Base-by-base conservation (phyloP, 2,113 vertebrate genomes). In the Pachypanchax playfairii region DNA sequence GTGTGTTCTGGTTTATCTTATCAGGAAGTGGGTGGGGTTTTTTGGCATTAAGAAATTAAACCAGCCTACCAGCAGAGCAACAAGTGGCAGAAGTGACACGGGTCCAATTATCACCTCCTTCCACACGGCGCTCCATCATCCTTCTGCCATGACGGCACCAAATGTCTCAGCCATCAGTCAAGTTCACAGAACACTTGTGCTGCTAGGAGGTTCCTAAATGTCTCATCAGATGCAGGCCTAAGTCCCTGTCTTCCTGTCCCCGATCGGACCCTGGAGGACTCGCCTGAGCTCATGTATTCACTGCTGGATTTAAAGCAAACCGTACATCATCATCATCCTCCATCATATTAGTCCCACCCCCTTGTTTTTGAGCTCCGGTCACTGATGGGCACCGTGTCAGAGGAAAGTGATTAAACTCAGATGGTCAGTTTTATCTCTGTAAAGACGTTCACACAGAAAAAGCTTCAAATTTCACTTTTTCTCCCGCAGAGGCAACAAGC, bases 111-210 rank as follows among this genome's bases (percentile, higher is more conserved):
- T 73, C 86, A 51, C 84, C 61, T 75, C 31, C 41, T 63, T 64
- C 63, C 35, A 21, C 38, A 2, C 36, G 3, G 36, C 71, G 75
- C 82, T 67, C 68, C 36, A 70, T 73, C 80, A 64, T 36, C n/a
- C n/a, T n/a, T 36, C 49, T 20, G 73, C 7, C n/a, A 51, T 24
- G 59, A 55, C 70, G 1, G 72, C 71, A 52, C 81, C 79, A 58
- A 80, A 79, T 75, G 82, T 80, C 64, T 54, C 50, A 6, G 54
- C 64, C 48, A 65, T 69, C 72, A 55, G 59, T 62, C 65, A 26
- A 58, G 73, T 79, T 83, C 79, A 60, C 80, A 73, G 82, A 67
- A 70, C 66, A 74, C 82, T 85, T 77, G 82, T 83, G 83, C 83
- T 80, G 84, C 53, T 15, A 57, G 80, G 69, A 64, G 1, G 50